Conservation (phyloP, 30 jellyfish, hydroid and myxozoan species). For the Aurelia aurita complex sp. Pacific region DNA sequence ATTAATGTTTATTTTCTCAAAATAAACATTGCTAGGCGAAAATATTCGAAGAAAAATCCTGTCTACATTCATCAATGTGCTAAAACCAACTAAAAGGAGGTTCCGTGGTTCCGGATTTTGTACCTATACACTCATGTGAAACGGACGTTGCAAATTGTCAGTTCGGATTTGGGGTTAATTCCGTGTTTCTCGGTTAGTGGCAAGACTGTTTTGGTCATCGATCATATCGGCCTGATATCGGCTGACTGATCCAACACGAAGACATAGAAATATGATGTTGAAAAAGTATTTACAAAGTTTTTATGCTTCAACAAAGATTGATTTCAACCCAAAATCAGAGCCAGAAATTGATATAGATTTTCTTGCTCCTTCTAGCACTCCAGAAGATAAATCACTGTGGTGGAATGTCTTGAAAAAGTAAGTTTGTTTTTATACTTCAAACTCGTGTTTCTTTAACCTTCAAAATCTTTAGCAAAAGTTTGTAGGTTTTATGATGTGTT, state of each 20-base stretch:
- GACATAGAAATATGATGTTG: not conserved
- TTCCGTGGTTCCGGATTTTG: conserved; percentile 29
- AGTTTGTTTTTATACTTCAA: conserved; percentile 11
- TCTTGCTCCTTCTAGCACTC: conserved; percentile 38
- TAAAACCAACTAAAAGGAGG: not conserved
- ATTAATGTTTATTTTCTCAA: not conserved
- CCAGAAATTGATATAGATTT: conserved; percentile 1
- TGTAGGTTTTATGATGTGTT: no score
- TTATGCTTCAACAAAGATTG: conserved; percentile 16
- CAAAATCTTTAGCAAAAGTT: no score
- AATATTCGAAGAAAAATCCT: not conserved
- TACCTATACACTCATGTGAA: not conserved
- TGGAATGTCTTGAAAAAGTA: conserved; percentile 85
- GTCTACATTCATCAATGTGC: conserved; percentile 25
- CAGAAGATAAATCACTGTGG: conserved; percentile 94
- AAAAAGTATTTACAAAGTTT: conserved; percentile 24
- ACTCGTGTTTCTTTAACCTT: not conserved
- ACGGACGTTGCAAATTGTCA: conserved; percentile 26
- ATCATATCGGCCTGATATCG: no score
- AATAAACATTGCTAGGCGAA: not conserved
- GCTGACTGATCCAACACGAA: no score
- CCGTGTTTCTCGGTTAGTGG: no score
- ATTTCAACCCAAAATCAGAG: conserved; percentile 1
- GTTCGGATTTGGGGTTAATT: conserved; percentile 15
- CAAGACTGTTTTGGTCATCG: no score